phyloP scores from a whole-genome alignment of 2,113 vertebrate species.

The Alouatta palliata region DNA sequence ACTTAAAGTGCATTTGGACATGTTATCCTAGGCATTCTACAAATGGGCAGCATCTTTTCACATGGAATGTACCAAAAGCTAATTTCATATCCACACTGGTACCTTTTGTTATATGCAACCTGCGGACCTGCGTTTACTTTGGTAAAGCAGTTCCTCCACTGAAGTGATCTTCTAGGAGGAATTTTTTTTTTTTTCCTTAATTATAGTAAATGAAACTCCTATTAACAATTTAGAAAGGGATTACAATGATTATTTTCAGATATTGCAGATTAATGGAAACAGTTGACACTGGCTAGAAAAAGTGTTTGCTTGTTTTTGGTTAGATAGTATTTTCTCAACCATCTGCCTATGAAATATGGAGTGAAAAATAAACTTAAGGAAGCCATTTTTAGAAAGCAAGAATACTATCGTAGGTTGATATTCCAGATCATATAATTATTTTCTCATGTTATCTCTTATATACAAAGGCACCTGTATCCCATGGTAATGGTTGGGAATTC shows the following conservation, averaged over 20 bases:
- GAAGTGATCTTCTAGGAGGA: background rate
- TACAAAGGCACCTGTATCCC: background rate
- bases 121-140: background rate
- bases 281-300: background rate
- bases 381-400: slow-evolving; percentile 6
- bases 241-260: background rate
- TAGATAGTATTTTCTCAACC: background rate
- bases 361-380: slow-evolving; percentile 32
- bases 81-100: background rate
- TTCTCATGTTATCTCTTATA: background rate
- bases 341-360: background rate
- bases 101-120: background rate
- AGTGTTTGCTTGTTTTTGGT: background rate
- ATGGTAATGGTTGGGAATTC: background rate
- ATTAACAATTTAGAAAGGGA: background rate
- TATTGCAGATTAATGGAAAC: background rate
- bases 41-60: background rate
- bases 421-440: background rate
- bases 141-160: background rate
- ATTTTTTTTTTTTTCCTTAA: background rate
- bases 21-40: background rate
- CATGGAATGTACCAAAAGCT: background rate
- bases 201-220: background rate
- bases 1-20: background rate
- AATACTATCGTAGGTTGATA: background rate